phyloP scores from a whole-genome alignment of 2,888 invertebrate genomes.

The Drosophila mayaguana region DNA sequence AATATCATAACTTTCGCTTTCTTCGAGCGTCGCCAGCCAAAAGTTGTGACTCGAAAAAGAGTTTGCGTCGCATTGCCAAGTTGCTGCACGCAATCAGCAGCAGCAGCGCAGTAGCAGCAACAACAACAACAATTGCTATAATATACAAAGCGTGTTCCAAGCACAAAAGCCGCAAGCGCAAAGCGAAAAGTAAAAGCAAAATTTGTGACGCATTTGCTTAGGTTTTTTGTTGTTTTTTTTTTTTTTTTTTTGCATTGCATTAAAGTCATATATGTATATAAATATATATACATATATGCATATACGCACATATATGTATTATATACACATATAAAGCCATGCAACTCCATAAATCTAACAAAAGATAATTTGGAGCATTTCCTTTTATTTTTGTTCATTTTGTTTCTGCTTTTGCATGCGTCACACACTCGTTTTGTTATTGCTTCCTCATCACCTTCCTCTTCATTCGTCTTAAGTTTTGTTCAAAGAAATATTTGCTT shows the following conservation, averaged over 20 bases:
- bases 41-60: constrained; percentile 43
- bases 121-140: constrained; percentile 21
- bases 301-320: neutral
- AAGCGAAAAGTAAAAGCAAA: constrained; percentile 70
- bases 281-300: neutral
- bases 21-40: constrained; percentile 49
- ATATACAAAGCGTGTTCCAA: constrained; percentile 42
- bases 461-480: too few species aligned
- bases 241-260: constrained; percentile 65
- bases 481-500: constrained; percentile 40
- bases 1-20: constrained; percentile 79
- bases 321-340: constrained; percentile 5
- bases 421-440: constrained; percentile 28
- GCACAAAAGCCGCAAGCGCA: constrained; percentile 8
- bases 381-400: neutral
- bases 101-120: constrained; percentile 24
- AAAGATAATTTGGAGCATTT: neutral
- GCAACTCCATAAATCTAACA: neutral
- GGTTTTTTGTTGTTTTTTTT: neutral
- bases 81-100: constrained; percentile 71
- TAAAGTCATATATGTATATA: constrained; percentile 34
- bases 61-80: constrained; percentile 40
- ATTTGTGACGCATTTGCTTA: constrained; percentile 14
- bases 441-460: constrained; percentile 1
- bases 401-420: constrained; percentile 19